phyloP scores from a whole-genome alignment of 2,113 vertebrate species.

The Mirza zaza region DNA sequence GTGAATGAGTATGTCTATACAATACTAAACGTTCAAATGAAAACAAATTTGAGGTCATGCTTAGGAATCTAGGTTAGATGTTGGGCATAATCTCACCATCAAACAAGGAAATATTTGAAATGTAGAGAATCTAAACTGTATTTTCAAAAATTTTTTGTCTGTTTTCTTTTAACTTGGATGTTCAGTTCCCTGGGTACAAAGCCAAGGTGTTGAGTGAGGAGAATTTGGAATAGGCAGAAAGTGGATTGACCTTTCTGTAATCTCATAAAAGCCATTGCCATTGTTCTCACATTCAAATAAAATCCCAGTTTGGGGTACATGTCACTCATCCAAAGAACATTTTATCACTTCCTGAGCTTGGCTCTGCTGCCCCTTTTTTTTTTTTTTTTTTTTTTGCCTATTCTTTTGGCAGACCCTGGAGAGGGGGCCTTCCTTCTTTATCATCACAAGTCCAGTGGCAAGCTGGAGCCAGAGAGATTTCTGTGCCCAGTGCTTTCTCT shows the following conservation, averaged over 20 bases:
- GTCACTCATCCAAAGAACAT: not conserved
- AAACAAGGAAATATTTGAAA: not conserved
- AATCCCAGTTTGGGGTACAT: not conserved
- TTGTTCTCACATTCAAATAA: constrained; percentile 11
- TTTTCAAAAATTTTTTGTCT: not conserved
- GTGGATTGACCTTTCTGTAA: not conserved
- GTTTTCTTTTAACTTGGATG: not conserved
- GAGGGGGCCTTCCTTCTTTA: not conserved
- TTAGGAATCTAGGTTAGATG: not conserved
- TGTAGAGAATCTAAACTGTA: not conserved
- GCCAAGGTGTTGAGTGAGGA: not conserved
- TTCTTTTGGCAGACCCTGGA: not conserved
- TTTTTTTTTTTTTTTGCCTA: not conserved
- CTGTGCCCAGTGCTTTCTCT: not conserved
- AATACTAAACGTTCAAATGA: not conserved
- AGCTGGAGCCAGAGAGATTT: not conserved
- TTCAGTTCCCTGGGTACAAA: not conserved
- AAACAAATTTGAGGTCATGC: not conserved
- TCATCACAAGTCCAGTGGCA: not conserved
- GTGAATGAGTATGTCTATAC: not conserved
- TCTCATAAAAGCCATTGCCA: constrained; percentile 9
- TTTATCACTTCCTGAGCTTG: not conserved
- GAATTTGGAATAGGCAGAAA: constrained; percentile 3
- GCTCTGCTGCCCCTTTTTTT: not conserved
- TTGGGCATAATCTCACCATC: not conserved